Conservation (phyloP, 2,797 vertebrate species). For the Bovichtus variegatus region DNA sequence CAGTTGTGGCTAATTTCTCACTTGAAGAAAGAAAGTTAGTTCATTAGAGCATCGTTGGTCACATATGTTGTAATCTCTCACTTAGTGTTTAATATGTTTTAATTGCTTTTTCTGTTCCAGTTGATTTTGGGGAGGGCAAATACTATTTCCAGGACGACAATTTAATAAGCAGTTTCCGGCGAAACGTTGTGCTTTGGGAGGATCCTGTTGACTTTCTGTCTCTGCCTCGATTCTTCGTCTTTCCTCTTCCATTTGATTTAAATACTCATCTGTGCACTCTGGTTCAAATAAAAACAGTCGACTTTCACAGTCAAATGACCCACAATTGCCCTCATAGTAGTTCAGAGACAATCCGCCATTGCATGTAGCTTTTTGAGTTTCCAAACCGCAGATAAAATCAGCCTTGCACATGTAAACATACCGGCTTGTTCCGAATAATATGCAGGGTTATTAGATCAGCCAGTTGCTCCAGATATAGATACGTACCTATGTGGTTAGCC, state of each 20-base stretch:
- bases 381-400: not conserved
- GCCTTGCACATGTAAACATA: conserved; percentile 13
- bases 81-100: not conserved
- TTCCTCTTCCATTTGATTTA: too few relatives aligned
- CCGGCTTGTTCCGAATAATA: not conserved
- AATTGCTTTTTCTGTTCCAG: not conserved
- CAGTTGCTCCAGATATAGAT: conserved; percentile 14
- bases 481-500: not conserved
- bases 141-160: not conserved
- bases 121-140: not conserved
- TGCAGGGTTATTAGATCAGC: conserved; percentile 5
- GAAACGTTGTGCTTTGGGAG: not conserved
- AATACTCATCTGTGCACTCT: too few relatives aligned
- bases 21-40: too few relatives aligned
- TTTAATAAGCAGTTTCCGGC: not conserved
- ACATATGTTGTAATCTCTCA: not conserved
- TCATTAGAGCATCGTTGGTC: too few relatives aligned
- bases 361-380: not conserved
- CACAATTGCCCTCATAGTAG: too few relatives aligned
- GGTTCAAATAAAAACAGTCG: too few relatives aligned
- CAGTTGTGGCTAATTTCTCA: not conserved
- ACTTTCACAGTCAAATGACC: too few relatives aligned
- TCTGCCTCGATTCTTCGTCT: too few relatives aligned
- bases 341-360: not conserved
- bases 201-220: too few relatives aligned